Evolutionary conservation across 2,888 invertebrate species (phyloP).

Genomic region (Odontomyia ornata): DNA sequence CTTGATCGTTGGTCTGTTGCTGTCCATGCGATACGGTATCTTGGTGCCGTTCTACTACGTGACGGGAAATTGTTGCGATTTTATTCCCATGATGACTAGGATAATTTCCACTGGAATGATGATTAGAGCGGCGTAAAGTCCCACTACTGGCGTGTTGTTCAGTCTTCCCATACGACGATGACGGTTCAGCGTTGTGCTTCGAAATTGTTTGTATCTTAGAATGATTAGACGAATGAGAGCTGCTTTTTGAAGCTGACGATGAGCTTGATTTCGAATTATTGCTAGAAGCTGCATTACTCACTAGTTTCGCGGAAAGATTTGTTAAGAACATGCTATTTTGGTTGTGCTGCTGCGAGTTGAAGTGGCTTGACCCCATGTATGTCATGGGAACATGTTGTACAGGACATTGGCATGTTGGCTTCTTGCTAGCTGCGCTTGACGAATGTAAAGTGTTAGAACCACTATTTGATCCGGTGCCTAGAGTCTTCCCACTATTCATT

Average conservation of each 20-base stretch:
- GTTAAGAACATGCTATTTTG: slow-evolving; percentile 57
- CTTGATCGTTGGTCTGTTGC: slow-evolving; percentile 45
- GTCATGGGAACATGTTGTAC: slow-evolving; percentile 65
- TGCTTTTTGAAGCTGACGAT: slow-evolving; percentile 52
- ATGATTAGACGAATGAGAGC: slow-evolving; percentile 48
- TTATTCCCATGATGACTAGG: slow-evolving; percentile 58
- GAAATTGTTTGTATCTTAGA: slow-evolving; percentile 46
- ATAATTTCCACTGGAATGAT: slow-evolving; percentile 50
- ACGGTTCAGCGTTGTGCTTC: slow-evolving; percentile 30
- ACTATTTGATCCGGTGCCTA: slow-evolving; percentile 42
- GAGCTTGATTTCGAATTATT: slow-evolving; percentile 46
- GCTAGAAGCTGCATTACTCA: slow-evolving; percentile 52
- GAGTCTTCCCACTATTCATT: slow-evolving; percentile 47
- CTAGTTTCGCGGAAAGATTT: slow-evolving; percentile 56
- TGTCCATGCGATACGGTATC: slow-evolving; percentile 36
- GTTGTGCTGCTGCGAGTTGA: slow-evolving; percentile 55
- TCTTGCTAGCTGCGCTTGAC: slow-evolving; percentile 55
- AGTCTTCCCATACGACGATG: slow-evolving; percentile 32
- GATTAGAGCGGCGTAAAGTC: slow-evolving; percentile 49
- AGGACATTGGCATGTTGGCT: slow-evolving; percentile 64
- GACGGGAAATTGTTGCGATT: slow-evolving; percentile 63
- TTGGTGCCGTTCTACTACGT: slow-evolving; percentile 57
- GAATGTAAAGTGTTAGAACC: slow-evolving; percentile 48
- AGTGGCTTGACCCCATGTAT: slow-evolving; percentile 62
- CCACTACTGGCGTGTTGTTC: slow-evolving; percentile 48